phyloP scores from a whole-genome alignment of 1,140 invertebrate genomes.

The Notospermus geniculatus region DNA sequence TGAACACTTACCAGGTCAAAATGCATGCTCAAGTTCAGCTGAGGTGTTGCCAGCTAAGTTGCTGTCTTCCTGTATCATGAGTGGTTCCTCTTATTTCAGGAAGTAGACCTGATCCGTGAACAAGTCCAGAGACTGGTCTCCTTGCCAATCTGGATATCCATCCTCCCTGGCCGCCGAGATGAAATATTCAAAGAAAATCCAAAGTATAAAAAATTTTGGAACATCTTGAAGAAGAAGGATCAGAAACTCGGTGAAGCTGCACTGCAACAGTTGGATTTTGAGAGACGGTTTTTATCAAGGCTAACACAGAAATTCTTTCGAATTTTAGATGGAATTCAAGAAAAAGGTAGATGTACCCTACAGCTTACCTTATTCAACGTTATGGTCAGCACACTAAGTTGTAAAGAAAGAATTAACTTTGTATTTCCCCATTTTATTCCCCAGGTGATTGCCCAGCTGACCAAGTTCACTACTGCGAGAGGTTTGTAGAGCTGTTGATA shows the following conservation, averaged over 20 bases:
- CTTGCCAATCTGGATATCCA: constrained; percentile 88
- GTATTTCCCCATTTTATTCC: neutral
- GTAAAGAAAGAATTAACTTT: too few species aligned
- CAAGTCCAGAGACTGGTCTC: constrained; percentile 91
- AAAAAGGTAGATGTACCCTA: constrained; percentile 62
- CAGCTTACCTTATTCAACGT: too few species aligned
- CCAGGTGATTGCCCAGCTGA: constrained; percentile 62
- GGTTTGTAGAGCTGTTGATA: constrained; percentile 93
- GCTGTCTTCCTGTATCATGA: constrained; percentile 2
- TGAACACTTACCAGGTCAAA: too few species aligned
- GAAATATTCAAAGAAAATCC: constrained; percentile 76
- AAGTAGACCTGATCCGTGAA: constrained; percentile 87
- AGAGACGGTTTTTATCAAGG: constrained; percentile 81
- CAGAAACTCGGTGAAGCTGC: constrained; percentile 66
- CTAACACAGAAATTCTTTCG: constrained; percentile 89
- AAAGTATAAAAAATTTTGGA: constrained; percentile 92
- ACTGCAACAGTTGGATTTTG: constrained; percentile 76
- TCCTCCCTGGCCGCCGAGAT: constrained; percentile 78
- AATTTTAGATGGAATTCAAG: constrained; percentile 74
- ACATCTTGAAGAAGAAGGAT: constrained; percentile 82
- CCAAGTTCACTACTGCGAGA: constrained; percentile 83
- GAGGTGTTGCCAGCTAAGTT: too few species aligned
- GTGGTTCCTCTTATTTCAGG: constrained; percentile 66
- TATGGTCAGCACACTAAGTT: too few species aligned
- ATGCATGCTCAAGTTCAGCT: too few species aligned